Conservation (phyloP, 2,888 invertebrate species). For the Drosophila koepferae region DNA sequence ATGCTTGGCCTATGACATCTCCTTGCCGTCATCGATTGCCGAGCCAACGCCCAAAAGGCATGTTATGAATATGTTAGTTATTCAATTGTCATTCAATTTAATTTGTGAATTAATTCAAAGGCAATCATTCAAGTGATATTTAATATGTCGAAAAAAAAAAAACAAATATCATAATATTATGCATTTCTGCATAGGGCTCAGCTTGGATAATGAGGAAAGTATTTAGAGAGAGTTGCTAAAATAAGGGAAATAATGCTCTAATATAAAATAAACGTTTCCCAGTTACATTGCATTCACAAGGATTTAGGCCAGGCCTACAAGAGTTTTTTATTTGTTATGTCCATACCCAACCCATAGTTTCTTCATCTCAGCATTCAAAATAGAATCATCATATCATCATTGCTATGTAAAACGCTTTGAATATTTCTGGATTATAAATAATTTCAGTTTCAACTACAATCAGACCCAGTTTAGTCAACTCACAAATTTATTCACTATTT, state of each 20-base stretch:
- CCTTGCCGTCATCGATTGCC: constrained; percentile 40
- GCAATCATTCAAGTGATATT: background rate
- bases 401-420: background rate
- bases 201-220: background rate
- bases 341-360: background rate
- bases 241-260: no score
- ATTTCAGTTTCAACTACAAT: background rate
- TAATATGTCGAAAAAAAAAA: no score
- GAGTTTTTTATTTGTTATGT: no score
- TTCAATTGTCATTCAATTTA: constrained; percentile 45
- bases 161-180: no score
- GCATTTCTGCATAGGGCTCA: no score
- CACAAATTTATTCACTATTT: background rate
- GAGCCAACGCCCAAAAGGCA: constrained; percentile 15
- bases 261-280: no score
- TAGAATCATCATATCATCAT: background rate
- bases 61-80: constrained; percentile 44
- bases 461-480: constrained; percentile 4
- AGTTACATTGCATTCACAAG: no score
- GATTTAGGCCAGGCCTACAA: no score
- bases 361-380: background rate
- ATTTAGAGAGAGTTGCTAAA: no score
- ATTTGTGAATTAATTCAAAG: background rate
- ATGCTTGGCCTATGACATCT: constrained; percentile 54
- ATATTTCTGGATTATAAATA: background rate